Evolutionary conservation across 2,113 vertebrate species (phyloP).

Genomic region (Xiphorhynchus elegans): DNA sequence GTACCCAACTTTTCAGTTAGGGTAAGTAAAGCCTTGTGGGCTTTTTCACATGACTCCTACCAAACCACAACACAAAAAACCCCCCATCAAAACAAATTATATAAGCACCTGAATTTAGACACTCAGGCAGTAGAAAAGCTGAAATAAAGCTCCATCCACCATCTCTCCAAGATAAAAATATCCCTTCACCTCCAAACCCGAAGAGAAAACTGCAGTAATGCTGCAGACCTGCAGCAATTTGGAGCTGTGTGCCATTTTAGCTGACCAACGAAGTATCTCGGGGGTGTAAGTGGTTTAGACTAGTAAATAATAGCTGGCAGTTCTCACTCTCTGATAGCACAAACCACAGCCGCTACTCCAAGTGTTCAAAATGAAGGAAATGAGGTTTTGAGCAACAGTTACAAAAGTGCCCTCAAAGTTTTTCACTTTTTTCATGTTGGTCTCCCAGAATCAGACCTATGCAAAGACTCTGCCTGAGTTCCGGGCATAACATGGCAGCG

Average conservation of each 20-base stretch:
- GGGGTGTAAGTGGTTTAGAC: neutral
- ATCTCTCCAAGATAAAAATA: neutral
- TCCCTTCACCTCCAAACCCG: neutral
- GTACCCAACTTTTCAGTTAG: conserved; percentile 27
- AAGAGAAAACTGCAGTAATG: neutral
- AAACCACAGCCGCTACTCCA: neutral
- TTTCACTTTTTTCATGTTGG: neutral
- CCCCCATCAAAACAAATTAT: conserved; percentile 52
- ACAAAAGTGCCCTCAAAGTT: conserved; percentile 10
- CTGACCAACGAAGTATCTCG: neutral
- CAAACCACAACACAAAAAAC: conserved; percentile 64
- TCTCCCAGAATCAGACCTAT: neutral
- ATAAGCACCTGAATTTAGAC: conserved; percentile 10
- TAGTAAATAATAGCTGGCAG: conserved; percentile 16
- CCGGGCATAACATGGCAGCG: neutral
- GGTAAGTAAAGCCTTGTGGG: neutral
- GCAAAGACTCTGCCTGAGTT: neutral
- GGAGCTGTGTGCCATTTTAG: neutral
- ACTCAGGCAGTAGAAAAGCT: neutral
- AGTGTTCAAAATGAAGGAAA: conserved; percentile 12
- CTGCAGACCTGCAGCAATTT: neutral
- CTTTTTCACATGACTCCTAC: conserved; percentile 58
- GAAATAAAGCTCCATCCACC: conserved; percentile 18
- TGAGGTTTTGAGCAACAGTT: conserved; percentile 40
- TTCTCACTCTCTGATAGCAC: conserved; percentile 20